A percentile compares a stretch with the other conserved stretches of the same genome.
Conservation (phyloP, 2,113 vertebrate genomes). For the Poecilia latipinna region DNA sequence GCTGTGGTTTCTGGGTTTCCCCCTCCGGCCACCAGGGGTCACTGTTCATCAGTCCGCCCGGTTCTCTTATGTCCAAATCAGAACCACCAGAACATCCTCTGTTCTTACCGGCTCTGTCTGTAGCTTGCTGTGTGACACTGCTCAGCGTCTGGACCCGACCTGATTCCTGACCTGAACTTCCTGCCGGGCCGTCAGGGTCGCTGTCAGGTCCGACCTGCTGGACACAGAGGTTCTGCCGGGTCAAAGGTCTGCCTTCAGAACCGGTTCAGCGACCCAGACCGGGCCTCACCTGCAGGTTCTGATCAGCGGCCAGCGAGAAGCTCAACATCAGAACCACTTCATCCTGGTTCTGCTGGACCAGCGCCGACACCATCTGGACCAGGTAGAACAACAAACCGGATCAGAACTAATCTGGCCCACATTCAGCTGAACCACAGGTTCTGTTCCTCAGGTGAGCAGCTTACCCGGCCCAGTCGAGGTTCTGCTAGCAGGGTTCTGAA, state of each 20-base stretch:
- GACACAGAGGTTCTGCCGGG: background rate
- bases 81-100: no score
- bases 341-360: conserved; percentile 82
- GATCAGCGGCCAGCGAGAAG: conserved; percentile 77
- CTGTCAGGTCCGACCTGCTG: conserved; percentile 25
- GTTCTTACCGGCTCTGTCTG: background rate
- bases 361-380: conserved; percentile 87
- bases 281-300: conserved; percentile 31
- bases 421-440: conserved; percentile 81
- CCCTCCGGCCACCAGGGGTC: background rate
- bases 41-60: background rate
- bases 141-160: conserved; percentile 34
- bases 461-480: conserved; percentile 92
- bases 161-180: background rate
- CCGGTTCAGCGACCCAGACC: background rate
- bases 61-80: no score
- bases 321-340: conserved; percentile 88
- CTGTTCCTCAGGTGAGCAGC: background rate
- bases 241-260: fast-evolving
- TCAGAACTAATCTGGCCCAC: conserved; percentile 81
- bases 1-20: no score
- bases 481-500: conserved; percentile 92
- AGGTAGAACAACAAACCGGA: conserved; percentile 2
- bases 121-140: conserved; percentile 34
- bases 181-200: background rate